These are phyloP conservation scores for Myotis yumanensis DNA, from an alignment of 2,113 vertebrate genomes.

Conservation along the genomic window DNA sequence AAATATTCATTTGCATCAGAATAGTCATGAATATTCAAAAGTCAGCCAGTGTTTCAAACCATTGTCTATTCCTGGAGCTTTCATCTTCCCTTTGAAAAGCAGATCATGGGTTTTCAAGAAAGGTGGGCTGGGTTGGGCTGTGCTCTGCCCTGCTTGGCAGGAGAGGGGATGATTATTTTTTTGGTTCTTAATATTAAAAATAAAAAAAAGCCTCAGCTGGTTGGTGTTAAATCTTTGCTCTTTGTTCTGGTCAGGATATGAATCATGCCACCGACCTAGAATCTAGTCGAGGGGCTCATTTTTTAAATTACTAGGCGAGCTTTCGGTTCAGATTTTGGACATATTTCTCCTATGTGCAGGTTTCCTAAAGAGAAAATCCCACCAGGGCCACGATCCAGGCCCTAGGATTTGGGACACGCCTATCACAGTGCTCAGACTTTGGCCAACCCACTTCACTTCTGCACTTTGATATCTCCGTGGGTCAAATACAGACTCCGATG, in stretches of 20 bases:
- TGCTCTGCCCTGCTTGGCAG: slow-evolving; percentile 35
- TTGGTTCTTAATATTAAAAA: slow-evolving; percentile 51
- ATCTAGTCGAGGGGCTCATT: not conserved
- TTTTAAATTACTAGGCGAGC: slow-evolving; percentile 6
- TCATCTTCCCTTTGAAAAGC: slow-evolving; percentile 64
- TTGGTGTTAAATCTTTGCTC: slow-evolving; percentile 51
- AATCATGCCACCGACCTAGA: not conserved
- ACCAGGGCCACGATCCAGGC: not conserved
- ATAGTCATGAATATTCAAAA: slow-evolving; percentile 81
- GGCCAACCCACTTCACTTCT: not conserved
- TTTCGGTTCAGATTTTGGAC: not conserved
- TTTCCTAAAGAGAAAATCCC: not conserved
- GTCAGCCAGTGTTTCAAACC: slow-evolving; percentile 67
- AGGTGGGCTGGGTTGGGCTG: slow-evolving; percentile 70
- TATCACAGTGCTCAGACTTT: not conserved
- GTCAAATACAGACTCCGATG: not conserved
- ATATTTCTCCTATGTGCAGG: not conserved
- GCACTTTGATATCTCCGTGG: not conserved
- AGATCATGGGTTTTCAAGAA: slow-evolving; percentile 73
- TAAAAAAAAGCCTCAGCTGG: slow-evolving; percentile 29
- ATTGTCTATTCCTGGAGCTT: slow-evolving; percentile 69
- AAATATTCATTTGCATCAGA: slow-evolving; percentile 78
- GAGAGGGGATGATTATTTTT: slow-evolving; percentile 63
- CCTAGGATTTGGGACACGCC: not conserved
- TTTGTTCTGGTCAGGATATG: slow-evolving; percentile 14